Percentiles rank a stretch among this genome's conserved stretches.
phyloP scores from a whole-genome alignment of 2,888 invertebrate species.

The Mesorhabditis sp. region DNA sequence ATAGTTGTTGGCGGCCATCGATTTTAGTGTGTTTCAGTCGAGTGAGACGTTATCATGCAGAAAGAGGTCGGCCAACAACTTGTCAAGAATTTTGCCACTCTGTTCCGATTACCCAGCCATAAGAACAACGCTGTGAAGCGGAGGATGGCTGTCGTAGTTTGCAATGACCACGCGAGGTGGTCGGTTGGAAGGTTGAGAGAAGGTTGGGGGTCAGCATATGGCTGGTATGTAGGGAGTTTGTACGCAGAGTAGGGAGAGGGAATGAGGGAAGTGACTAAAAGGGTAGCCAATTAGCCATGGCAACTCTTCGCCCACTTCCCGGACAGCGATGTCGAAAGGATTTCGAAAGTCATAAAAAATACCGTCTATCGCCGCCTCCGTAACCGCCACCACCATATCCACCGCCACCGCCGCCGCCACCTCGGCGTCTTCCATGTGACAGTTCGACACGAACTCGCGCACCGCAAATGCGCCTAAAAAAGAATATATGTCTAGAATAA shows the following conservation, averaged over 20 bases:
- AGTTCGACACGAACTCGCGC: conserved; percentile 60
- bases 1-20: background rate
- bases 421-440: conserved; percentile 59
- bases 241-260: conserved; percentile 6
- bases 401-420: conserved; percentile 42
- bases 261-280: background rate
- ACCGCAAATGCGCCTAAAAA: conserved; percentile 58
- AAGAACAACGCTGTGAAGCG: too few relatives aligned
- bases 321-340: too few relatives aligned
- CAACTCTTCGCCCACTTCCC: background rate
- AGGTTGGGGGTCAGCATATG: too few relatives aligned
- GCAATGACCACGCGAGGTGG: too few relatives aligned
- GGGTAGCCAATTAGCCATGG: background rate
- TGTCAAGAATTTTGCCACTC: too few relatives aligned
- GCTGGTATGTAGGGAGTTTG: too few relatives aligned
- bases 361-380: conserved; percentile 31
- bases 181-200: too few relatives aligned
- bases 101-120: too few relatives aligned
- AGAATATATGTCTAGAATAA: conserved; percentile 9
- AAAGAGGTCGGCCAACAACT: too few relatives aligned
- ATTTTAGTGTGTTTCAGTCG: too few relatives aligned
- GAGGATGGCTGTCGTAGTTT: too few relatives aligned
- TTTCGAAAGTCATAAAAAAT: background rate
- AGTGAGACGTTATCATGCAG: too few relatives aligned
- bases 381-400: conserved; percentile 44